A percentile compares a stretch with the other conserved stretches of the same genome.
These are phyloP conservation scores for Amphimallon solstitiale DNA, from an alignment of 2,888 invertebrate species.

Conservation along the genomic window DNA sequence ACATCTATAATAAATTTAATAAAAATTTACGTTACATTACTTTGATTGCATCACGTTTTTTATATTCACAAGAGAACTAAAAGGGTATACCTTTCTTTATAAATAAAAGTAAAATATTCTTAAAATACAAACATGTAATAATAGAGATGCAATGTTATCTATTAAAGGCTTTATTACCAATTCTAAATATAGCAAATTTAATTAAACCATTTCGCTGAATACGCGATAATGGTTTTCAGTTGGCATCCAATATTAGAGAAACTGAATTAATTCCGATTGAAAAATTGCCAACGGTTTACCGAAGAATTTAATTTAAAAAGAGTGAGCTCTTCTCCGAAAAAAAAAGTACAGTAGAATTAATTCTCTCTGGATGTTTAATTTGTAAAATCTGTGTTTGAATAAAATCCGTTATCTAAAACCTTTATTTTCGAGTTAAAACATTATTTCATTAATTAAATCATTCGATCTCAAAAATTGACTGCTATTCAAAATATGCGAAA, in stretches of 20 bases:
- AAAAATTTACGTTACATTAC: too few species aligned
- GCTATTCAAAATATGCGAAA: too few species aligned
- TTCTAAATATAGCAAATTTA: slow-evolving; percentile 14
- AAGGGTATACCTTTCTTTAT: too few species aligned
- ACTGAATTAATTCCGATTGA: slow-evolving; percentile 26
- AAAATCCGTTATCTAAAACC: background rate
- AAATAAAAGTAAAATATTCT: too few species aligned
- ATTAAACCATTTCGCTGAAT: slow-evolving; percentile 6
- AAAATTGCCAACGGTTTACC: slow-evolving; percentile 21
- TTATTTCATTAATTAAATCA: too few species aligned
- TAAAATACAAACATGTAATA: too few species aligned
- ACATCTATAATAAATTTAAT: too few species aligned
- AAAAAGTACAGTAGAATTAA: slow-evolving; percentile 23
- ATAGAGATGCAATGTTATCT: too few species aligned
- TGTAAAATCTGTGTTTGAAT: slow-evolving; percentile 16
- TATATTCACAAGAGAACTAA: too few species aligned
- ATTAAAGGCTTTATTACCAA: background rate
- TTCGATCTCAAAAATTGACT: too few species aligned
- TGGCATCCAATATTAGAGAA: slow-evolving; percentile 4
- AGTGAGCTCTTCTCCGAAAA: background rate
- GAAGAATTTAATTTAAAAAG: slow-evolving; percentile 27
- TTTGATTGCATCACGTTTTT: too few species aligned
- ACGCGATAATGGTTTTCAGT: slow-evolving; percentile 10
- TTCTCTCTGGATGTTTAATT: slow-evolving; percentile 1
- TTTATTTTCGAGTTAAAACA: background rate